These are phyloP conservation scores for Chrysogorgia sp. DNA, from an alignment of 92 coral and sea anemone genomes.

Conservation along the genomic window DNA sequence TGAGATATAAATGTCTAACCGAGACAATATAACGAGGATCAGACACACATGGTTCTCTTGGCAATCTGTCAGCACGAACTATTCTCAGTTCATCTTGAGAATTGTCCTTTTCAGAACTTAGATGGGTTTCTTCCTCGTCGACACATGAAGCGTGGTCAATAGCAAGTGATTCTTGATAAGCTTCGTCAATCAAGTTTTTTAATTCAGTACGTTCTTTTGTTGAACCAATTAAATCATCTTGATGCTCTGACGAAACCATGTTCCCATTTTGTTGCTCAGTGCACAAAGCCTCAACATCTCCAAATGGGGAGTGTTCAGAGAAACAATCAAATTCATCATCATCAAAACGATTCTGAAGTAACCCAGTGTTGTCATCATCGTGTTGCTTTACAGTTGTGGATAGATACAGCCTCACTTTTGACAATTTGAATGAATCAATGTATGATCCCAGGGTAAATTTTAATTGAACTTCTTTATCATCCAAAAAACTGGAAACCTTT, in stretches of 20 bases:
- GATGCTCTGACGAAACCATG: neutral
- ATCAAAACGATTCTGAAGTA: too few relatives aligned
- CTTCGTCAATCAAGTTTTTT: conserved; percentile 36
- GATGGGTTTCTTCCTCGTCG: neutral
- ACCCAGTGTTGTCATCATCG: neutral
- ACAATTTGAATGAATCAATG: conserved; percentile 50
- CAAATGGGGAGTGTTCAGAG: neutral
- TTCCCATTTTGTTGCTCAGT: neutral
- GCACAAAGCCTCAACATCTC: neutral
- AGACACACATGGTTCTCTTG: conserved; percentile 43
- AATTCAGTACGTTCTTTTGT: conserved; percentile 42
- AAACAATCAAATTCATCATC: neutral
- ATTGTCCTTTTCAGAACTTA: neutral
- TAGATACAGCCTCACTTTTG: conserved; percentile 49
- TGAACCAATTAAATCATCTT: conserved; percentile 53
- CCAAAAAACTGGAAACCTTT: conserved; percentile 30
- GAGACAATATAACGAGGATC: conserved; percentile 56
- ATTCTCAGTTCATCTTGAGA: conserved; percentile 33
- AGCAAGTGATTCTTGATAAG: conserved; percentile 50
- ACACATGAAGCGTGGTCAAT: conserved; percentile 43
- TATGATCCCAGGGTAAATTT: conserved; percentile 17
- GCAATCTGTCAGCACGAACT: conserved; percentile 14
- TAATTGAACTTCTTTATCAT: neutral
- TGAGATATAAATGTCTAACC: conserved; percentile 52
- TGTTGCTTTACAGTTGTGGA: conserved; percentile 27